Conservation (phyloP, 1,140 invertebrate species). For the Drosophila rufa region DNA sequence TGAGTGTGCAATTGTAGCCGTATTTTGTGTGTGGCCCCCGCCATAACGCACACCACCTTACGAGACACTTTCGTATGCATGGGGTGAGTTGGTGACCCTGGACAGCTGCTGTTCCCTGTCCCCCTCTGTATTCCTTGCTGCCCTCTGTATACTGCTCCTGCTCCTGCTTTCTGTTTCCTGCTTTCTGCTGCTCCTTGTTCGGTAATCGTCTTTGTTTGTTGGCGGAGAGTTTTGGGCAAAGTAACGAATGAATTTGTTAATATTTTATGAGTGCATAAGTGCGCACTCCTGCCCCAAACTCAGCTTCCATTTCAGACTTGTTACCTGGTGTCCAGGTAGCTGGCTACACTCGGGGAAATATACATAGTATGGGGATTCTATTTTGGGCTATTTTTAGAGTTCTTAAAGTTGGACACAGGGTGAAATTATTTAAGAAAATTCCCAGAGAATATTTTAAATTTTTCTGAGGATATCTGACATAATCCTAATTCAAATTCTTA, state of each 20-base stretch:
- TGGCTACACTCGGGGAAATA: conserved; percentile 18
- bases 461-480: neutral
- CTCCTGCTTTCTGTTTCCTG: conserved; percentile 4
- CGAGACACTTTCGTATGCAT: conserved; percentile 80
- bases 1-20: conserved; percentile 81
- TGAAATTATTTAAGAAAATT: neutral
- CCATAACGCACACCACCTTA: conserved; percentile 52
- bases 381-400: too few species aligned
- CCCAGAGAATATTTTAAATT: neutral
- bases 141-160: neutral
- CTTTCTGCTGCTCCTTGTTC: conserved; percentile 21
- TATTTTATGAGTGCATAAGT: conserved; percentile 84
- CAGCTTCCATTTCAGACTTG: conserved; percentile 27
- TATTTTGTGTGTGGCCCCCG: conserved; percentile 67
- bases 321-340: conserved; percentile 44
- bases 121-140: neutral
- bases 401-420: too few species aligned
- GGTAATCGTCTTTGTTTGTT: conserved; percentile 81
- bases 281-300: conserved; percentile 68
- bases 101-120: conserved; percentile 59
- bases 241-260: conserved; percentile 84
- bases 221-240: conserved; percentile 78
- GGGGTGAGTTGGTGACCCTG: conserved; percentile 31
- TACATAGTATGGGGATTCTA: neutral
- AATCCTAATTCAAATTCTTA: neutral